Base-by-base conservation (phyloP, 2,888 invertebrate species). In the Uloborus plumipes region DNA sequence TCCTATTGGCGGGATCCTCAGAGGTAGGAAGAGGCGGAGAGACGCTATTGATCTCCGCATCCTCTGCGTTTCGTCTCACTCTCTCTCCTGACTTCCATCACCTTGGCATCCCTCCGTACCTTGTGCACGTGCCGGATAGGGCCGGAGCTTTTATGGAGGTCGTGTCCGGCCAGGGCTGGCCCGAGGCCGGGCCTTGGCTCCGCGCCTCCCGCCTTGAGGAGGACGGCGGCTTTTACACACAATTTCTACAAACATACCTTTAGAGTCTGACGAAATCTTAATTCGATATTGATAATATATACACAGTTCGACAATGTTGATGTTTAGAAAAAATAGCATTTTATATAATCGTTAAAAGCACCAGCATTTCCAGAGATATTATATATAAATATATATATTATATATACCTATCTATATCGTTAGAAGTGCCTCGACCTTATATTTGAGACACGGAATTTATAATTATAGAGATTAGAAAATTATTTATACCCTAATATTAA, bases 41-140 rank as follows among this genome's bases (percentile, higher is more conserved):
- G 71, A 64, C 22, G 71, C 76, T 82, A 82, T 82, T 82, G 82
- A 82, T 82, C 82, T 67, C 76, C 20, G 82, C 64, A 70, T 70
- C 70, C 70, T 81, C 70, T 49, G 67, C 47, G 15, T 70, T 55
- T 55, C 61, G 50, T 58, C 81, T 75, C 81, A 75, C 75, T 70
- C 64, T 74, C 65, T 50, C 78, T 72, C 61, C 26, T 50, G 73
- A 51, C 62, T 75, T 53, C 69, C 78, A 47, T 31, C 71, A 71
- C 71, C 65, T 72, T 66, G 50, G 65, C 71, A 77, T 67, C 65
- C 78, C 58, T 62, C 50, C 65, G 74, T 50, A 55, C 62, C 61
- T 55, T 53, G 55, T 61, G 62, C 80, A 75, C 75, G 81, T 75
- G 81, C 49, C 47, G 69, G 47, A 22, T 31, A n/a, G 31, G 39